phyloP scores from a whole-genome alignment of 2,797 vertebrate genomes.

The Epinephelus malabaricus region DNA sequence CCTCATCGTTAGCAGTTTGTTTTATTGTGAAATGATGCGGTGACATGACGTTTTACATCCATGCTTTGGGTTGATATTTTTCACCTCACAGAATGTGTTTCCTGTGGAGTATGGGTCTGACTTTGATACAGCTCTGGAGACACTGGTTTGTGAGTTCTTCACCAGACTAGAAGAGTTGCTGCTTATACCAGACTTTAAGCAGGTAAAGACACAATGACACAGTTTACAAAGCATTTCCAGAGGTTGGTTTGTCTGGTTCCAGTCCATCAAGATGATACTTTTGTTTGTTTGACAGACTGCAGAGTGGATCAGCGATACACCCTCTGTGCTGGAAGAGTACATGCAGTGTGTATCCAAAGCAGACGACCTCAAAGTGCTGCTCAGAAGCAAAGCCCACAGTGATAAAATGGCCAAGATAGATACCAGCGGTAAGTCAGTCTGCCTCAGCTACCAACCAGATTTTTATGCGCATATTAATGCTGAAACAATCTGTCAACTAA shows the following conservation, averaged over 20 bases:
- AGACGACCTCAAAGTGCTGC: slow-evolving; percentile 57
- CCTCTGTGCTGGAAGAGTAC: slow-evolving; percentile 52
- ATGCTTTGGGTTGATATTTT: background rate
- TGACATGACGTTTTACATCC: no score
- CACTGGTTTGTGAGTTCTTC: slow-evolving; percentile 61
- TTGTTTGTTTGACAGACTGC: slow-evolving; percentile 38
- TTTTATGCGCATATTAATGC: background rate
- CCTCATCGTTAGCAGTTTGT: background rate
- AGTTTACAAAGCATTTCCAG: background rate
- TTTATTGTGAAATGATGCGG: background rate
- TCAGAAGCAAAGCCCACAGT: slow-evolving; percentile 22
- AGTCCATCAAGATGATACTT: slow-evolving; percentile 7
- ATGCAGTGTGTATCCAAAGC: slow-evolving; percentile 39
- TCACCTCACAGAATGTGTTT: slow-evolving; percentile 49
- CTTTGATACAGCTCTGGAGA: slow-evolving; percentile 70
- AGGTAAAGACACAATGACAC: slow-evolving; percentile 43
- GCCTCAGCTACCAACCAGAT: background rate
- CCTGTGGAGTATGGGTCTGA: slow-evolving; percentile 61
- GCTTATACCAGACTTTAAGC: slow-evolving; percentile 65
- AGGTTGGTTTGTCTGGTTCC: background rate
- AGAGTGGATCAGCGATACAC: slow-evolving; percentile 56
- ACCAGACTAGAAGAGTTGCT: slow-evolving; percentile 62
- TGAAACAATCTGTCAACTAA: no score
- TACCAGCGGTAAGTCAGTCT: slow-evolving; percentile 42
- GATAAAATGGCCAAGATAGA: slow-evolving; percentile 19